These are phyloP conservation scores for Poecilia wingei DNA, from an alignment of 2,797 vertebrate species.

Conservation along the genomic window DNA sequence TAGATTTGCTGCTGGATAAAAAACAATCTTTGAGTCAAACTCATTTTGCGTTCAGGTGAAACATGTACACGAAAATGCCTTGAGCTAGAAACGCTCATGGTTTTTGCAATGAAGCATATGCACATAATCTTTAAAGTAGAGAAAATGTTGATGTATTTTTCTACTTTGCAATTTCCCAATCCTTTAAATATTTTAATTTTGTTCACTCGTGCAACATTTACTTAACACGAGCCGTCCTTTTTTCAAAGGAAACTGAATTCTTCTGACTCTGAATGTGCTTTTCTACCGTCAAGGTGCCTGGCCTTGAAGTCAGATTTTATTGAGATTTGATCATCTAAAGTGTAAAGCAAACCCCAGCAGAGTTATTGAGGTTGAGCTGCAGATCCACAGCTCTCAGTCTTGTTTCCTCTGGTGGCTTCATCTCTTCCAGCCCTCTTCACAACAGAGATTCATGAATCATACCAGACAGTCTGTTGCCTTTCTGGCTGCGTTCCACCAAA, in stretches of 20 bases:
- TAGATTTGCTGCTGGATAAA: not conserved
- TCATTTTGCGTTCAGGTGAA: not conserved
- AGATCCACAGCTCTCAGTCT: conserved; percentile 9
- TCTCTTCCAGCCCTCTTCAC: not conserved
- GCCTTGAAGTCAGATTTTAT: not conserved
- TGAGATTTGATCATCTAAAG: not conserved
- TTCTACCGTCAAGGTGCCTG: not conserved
- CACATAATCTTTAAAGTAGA: not conserved
- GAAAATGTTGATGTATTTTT: not conserved
- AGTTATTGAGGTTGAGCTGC: conserved; percentile 31
- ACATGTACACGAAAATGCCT: not conserved
- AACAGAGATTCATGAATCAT: not conserved
- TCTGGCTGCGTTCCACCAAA: not conserved
- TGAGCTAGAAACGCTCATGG: not conserved
- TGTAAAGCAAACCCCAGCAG: not conserved
- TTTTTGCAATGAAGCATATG: not conserved
- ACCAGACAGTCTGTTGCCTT: not conserved
- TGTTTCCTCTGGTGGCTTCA: conserved; percentile 3
- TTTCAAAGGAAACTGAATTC: too few relatives aligned
- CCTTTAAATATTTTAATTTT: not conserved
- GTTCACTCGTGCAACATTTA: not conserved
- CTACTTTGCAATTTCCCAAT: not conserved
- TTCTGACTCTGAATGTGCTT: not conserved
- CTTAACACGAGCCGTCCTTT: not conserved
- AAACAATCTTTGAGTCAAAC: not conserved